Conservation (phyloP, 2,113 vertebrate species). For the Oplegnathus fasciatus region DNA sequence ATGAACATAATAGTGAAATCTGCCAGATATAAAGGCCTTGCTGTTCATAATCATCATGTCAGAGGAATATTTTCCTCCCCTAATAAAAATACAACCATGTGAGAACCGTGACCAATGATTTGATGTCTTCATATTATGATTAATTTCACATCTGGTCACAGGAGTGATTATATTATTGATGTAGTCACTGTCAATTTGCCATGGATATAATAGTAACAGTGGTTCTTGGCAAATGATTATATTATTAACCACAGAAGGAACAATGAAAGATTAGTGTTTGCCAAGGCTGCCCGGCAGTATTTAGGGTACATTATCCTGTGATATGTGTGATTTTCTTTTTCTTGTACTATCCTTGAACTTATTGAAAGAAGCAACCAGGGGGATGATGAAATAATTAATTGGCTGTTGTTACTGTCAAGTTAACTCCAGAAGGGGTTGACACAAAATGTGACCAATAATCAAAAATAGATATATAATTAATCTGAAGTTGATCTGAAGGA, state of each 20-base stretch:
- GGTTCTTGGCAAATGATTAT: conserved; percentile 66
- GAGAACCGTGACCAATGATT: conserved; percentile 69
- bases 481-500: not conserved
- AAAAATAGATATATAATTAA: not conserved
- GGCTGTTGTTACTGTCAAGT: too few species aligned
- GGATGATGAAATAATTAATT: not conserved
- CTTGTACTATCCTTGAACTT: not conserved
- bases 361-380: not conserved
- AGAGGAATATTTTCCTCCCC: conserved; percentile 41
- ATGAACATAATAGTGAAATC: not conserved
- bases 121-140: conserved; percentile 77
- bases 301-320: not conserved
- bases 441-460: not conserved
- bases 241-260: conserved; percentile 57
- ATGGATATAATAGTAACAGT: conserved; percentile 66
- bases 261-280: conserved; percentile 52
- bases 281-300: conserved; percentile 14
- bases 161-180: conserved; percentile 77
- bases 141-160: conserved; percentile 79
- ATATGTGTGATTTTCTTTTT: conserved; percentile 2
- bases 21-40: not conserved
- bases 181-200: conserved; percentile 68
- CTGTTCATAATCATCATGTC: conserved; percentile 23
- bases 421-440: not conserved
- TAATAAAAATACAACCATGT: conserved; percentile 59